These are phyloP conservation scores for Drosophila sturtevanti DNA, from an alignment of 1,140 invertebrate genomes.

Conservation along the genomic window DNA sequence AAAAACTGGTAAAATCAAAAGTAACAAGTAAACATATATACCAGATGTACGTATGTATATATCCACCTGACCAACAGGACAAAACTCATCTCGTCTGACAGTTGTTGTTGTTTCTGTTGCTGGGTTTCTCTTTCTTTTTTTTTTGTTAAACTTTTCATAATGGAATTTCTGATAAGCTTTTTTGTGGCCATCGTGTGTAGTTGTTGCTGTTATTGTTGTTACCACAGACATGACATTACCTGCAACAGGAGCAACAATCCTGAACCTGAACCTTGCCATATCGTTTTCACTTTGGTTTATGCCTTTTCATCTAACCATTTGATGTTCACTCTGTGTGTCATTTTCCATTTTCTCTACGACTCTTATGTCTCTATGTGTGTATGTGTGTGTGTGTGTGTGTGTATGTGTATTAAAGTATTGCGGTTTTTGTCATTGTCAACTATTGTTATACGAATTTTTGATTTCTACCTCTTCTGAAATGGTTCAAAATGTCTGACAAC, in stretches of 20 bases:
- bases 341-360: constrained; percentile 3
- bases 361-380: constrained; percentile 7
- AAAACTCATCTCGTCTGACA: constrained; percentile 44
- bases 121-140: constrained; percentile 26
- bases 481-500: constrained; percentile 13
- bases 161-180: constrained; percentile 77
- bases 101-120: constrained; percentile 16
- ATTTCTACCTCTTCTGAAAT: constrained; percentile 30
- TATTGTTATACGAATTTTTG: constrained; percentile 63
- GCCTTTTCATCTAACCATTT: constrained; percentile 55
- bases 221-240: constrained; percentile 53
- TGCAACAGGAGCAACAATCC: constrained; percentile 13
- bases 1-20: constrained; percentile 53
- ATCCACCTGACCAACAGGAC: not conserved
- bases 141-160: constrained; percentile 66
- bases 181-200: constrained; percentile 44
- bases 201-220: constrained; percentile 31
- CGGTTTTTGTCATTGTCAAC: constrained; percentile 62
- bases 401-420: constrained; percentile 57
- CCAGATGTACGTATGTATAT: not conserved
- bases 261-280: constrained; percentile 12
- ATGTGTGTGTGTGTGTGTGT: constrained; percentile 1
- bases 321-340: constrained; percentile 18
- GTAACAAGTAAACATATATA: constrained; percentile 24
- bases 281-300: constrained; percentile 48